Percentiles rank a stretch among this genome's conserved stretches.
Evolutionary conservation across 2,888 invertebrate species (phyloP).

Genomic region (Carcina quercana): DNA sequence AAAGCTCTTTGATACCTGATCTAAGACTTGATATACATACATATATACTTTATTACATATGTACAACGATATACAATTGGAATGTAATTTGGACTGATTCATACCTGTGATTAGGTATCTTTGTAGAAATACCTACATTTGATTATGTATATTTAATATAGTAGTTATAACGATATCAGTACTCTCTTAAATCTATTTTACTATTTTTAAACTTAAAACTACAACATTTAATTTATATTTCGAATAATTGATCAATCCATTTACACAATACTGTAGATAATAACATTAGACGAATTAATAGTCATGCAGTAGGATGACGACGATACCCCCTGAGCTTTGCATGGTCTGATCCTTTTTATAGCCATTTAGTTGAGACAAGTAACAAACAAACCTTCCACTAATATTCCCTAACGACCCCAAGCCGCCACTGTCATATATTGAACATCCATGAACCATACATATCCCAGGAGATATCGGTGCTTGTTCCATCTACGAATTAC

Average conservation of each 20-base stretch:
- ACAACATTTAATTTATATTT: conserved; percentile 32
- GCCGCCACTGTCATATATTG: too few species aligned
- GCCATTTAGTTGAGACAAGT: too few species aligned
- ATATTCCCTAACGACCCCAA: too few species aligned
- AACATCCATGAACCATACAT: too few species aligned
- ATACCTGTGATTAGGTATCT: conserved; percentile 51
- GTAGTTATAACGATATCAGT: conserved; percentile 61
- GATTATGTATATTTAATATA: conserved; percentile 44
- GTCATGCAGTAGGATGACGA: too few species aligned
- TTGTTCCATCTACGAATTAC: too few species aligned
- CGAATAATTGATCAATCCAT: conserved; percentile 48
- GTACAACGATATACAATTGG: conserved; percentile 63
- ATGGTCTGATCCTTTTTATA: too few species aligned
- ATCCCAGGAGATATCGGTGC: too few species aligned
- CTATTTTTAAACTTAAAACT: conserved; percentile 14
- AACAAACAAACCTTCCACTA: too few species aligned
- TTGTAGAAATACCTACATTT: conserved; percentile 33
- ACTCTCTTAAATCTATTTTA: conserved; percentile 45
- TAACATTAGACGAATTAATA: too few species aligned
- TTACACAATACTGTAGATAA: conserved; percentile 53
- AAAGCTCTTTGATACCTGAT: conserved; percentile 62
- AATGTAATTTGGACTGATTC: conserved; percentile 67
- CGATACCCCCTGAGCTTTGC: too few species aligned
- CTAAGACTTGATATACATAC: conserved; percentile 34
- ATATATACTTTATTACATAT: conserved; percentile 42